These are phyloP conservation scores for Capitella teleta DNA, from an alignment of 1,140 invertebrate species.

Conservation along the genomic window DNA sequence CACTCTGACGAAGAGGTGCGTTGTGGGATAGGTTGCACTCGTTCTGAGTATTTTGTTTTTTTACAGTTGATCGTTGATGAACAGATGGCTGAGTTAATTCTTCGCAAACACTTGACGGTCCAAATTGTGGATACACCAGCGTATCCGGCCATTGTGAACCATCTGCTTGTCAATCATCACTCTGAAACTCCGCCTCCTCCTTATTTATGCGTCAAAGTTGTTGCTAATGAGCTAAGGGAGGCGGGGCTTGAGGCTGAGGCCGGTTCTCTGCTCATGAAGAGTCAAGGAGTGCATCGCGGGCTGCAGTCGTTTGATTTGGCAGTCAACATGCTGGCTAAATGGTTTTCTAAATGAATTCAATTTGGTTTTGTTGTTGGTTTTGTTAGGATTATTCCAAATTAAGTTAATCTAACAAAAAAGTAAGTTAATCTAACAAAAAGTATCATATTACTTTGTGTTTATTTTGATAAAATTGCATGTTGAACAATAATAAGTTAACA, in stretches of 20 bases:
- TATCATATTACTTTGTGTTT: too few relatives aligned
- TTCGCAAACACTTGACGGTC: too few relatives aligned
- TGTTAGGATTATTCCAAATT: too few relatives aligned
- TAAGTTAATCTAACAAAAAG: too few relatives aligned
- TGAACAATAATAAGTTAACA: too few relatives aligned
- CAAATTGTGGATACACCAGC: slow-evolving; percentile 16
- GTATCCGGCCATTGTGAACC: slow-evolving; percentile 16
- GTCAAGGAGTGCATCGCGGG: slow-evolving; percentile 16
- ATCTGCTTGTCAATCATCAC: slow-evolving; percentile 17
- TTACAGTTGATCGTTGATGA: too few relatives aligned
- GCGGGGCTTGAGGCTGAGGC: slow-evolving; percentile 22
- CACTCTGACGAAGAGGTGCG: background rate
- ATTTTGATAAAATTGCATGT: too few relatives aligned
- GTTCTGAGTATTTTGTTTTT: background rate
- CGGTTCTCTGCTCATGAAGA: slow-evolving; percentile 20
- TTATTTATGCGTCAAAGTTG: slow-evolving; percentile 9
- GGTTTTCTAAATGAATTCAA: slow-evolving; percentile 9
- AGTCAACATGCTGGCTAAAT: background rate
- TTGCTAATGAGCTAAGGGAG: slow-evolving; percentile 16
- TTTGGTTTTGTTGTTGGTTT: too few relatives aligned
- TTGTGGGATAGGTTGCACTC: background rate
- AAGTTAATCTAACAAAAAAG: too few relatives aligned
- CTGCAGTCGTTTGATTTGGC: slow-evolving; percentile 18
- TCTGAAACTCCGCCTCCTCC: slow-evolving; percentile 11
- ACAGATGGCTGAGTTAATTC: too few relatives aligned